A percentile compares a stretch with the other conserved stretches of the same genome.
Evolutionary conservation across 2,113 vertebrate genomes (phyloP).

Genomic region (Sisor rabdophorus): DNA sequence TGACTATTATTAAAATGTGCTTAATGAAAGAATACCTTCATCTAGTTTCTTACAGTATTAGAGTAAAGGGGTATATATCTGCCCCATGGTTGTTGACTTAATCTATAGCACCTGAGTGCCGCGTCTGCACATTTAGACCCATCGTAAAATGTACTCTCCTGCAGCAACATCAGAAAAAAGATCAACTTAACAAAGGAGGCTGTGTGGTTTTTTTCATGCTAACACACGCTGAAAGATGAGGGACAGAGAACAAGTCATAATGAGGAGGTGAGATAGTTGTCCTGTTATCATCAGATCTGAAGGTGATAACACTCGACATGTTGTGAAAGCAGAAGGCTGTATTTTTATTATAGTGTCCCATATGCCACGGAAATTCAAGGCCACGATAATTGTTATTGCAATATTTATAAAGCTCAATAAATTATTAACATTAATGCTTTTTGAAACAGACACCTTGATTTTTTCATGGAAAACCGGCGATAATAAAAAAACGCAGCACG

Average conservation of each 20-base stretch:
- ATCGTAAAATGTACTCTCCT: conserved; percentile 18
- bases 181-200: conserved; percentile 3
- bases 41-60: conserved; percentile 16
- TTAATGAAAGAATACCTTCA: neutral
- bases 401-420: conserved; percentile 43
- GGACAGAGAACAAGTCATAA: neutral
- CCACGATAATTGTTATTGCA: conserved; percentile 25
- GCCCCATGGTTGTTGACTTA: neutral
- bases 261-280: neutral
- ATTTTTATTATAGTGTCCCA: conserved; percentile 4
- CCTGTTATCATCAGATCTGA: conserved; percentile 3
- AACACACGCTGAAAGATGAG: conserved; percentile 6
- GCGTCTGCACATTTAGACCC: neutral
- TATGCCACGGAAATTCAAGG: conserved; percentile 23
- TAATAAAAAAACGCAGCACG: neutral
- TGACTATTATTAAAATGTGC: conserved; percentile 34
- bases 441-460: conserved; percentile 1
- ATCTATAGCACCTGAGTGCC: conserved; percentile 18
- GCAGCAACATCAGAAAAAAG: conserved; percentile 10
- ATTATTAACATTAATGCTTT: conserved; percentile 40
- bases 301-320: neutral
- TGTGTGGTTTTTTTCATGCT: neutral
- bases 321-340: conserved; percentile 6
- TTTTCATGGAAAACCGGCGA: neutral
- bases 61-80: neutral